A percentile compares a stretch with the other conserved stretches of the same genome.
Evolutionary conservation across 2,797 vertebrate species (phyloP).

Genomic region (Malacoctenus gilli): DNA sequence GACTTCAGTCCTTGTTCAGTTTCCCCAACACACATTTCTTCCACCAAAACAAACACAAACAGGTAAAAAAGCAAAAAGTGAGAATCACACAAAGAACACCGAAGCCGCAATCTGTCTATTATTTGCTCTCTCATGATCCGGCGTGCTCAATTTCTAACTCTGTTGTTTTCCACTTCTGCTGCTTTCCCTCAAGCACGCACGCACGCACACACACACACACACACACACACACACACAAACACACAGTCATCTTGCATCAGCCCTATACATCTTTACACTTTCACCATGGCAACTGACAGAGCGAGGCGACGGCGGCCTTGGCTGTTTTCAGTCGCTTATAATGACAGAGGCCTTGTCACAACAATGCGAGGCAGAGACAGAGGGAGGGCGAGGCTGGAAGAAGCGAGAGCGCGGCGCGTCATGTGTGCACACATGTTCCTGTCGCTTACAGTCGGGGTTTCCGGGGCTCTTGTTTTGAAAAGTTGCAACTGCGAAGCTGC

Average conservation of each 20-base stretch:
- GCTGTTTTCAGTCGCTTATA: constrained; percentile 46
- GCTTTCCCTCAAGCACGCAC: constrained; percentile 1
- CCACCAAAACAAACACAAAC: neutral
- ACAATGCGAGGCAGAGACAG: constrained; percentile 8
- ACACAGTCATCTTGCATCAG: constrained; percentile 27
- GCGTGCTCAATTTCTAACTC: neutral
- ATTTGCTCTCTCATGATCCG: constrained; percentile 10
- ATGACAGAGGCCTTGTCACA: constrained; percentile 60
- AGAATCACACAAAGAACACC: neutral
- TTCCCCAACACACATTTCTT: neutral
- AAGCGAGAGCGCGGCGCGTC: constrained; percentile 42
- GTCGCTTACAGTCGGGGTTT: constrained; percentile 6
- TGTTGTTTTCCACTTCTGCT: neutral
- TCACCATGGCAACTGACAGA: constrained; percentile 75
- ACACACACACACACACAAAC: constrained; percentile 2
- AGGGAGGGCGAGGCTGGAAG: constrained; percentile 3
- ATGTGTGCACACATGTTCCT: neutral
- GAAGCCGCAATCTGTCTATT: neutral
- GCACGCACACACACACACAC: neutral
- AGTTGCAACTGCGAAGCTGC: constrained; percentile 17
- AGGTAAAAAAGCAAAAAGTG: neutral
- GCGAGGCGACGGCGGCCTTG: constrained; percentile 49
- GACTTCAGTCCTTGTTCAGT: constrained; percentile 2
- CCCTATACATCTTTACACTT: constrained; percentile 54
- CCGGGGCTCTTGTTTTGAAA: no score